Base-by-base conservation (phyloP, 1,140 invertebrate genomes). In the Drosophila arizonae region DNA sequence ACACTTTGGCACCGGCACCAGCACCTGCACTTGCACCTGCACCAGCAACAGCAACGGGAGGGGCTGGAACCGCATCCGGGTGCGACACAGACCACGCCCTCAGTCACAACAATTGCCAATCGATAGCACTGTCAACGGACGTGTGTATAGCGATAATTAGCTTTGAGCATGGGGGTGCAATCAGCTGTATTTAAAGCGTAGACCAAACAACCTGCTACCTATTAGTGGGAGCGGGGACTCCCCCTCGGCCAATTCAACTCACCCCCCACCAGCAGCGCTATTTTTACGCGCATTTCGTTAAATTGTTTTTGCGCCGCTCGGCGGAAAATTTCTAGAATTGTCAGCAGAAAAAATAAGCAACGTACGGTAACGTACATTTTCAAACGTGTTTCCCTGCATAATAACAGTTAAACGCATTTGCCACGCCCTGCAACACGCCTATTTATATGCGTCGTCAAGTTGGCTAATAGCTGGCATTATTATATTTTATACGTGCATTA, bases 401-500 rank as follows among this genome's bases (percentile, higher is more conserved):
- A 69, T 52, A 74, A 74, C 52, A 51, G 60, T 70, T 58, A 58
- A 46, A 21, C 48, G 51, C 61, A 56, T 72, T 62, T 55, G 55
- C 39, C 60, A 61, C 51, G 45, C 57, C 71, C 65, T 30, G n/a
- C 30, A 11, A 33, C 33, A 52, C 48, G 30, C 64, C 50, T 55
- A 55, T 72, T 68, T 33, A 54, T 61, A 41, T 39, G 43, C 26
- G 65, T 62, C 65, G 60, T 75, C 72, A 71, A 60, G 58, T 75
- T 71, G 68, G 55, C 72, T 71, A 75, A 71, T 75, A 75, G 72
- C 72, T 30, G 36, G 15, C 15, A 55, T 71, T 75, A 75, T 75
- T 75, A 71, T 56, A 75, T 71, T 75, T 71, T 24, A 75, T 71
- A 65, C 60, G 61, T 71, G 72, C 68, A 75, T 65, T 75, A 71